phyloP scores from a whole-genome alignment of 2,888 invertebrate species.

The Heliconius hortense region DNA sequence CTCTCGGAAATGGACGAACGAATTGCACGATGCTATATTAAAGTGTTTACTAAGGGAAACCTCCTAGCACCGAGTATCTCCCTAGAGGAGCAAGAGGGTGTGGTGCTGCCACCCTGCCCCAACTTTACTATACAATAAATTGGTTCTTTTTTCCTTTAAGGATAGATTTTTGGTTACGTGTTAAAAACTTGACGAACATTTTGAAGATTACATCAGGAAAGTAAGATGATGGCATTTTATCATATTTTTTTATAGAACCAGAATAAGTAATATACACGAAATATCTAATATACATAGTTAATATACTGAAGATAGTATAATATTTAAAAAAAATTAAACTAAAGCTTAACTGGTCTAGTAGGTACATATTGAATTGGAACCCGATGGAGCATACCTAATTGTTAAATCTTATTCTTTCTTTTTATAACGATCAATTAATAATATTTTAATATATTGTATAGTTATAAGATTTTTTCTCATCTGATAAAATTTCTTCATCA shows the following conservation, averaged over 20 bases:
- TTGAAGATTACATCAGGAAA: not conserved
- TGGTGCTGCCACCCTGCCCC: constrained; percentile 18
- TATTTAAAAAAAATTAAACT: not conserved
- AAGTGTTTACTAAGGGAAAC: constrained; percentile 56
- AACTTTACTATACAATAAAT: constrained; percentile 39
- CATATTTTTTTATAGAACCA: not conserved
- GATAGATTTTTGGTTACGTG: constrained; percentile 29
- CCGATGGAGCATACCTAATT: not conserved
- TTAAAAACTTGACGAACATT: constrained; percentile 29
- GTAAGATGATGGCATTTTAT: not conserved
- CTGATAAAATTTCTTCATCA: not conserved
- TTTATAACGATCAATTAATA: not conserved
- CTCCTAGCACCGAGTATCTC: constrained; percentile 31
- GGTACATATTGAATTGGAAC: not conserved
- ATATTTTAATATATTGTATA: constrained; percentile 3
- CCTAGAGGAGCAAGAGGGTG: constrained; percentile 33
- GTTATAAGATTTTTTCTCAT: not conserved
- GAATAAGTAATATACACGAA: not conserved
- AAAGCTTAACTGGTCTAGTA: not conserved
- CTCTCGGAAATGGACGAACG: constrained; percentile 49
- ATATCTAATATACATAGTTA: not conserved
- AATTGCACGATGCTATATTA: constrained; percentile 57
- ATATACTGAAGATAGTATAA: not conserved
- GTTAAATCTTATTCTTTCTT: not conserved
- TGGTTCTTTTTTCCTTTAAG: constrained; percentile 33